phyloP scores from a whole-genome alignment of 2,797 vertebrate genomes.

The Simalia tracyae region DNA sequence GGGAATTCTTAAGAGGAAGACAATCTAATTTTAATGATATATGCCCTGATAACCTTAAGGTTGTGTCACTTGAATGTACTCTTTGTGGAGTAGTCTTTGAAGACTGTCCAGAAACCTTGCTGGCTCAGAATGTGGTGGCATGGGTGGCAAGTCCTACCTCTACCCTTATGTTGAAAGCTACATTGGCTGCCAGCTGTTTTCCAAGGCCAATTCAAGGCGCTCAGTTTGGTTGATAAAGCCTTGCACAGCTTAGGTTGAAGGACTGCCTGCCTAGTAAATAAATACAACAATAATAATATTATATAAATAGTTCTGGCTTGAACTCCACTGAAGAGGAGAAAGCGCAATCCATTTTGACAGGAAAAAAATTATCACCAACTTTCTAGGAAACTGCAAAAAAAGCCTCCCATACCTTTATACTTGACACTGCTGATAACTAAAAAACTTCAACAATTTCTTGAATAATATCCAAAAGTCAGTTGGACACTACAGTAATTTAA shows the following conservation, averaged over 20 bases:
- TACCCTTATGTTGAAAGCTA: neutral
- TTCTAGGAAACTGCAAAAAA: conserved; percentile 17
- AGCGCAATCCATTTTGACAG: neutral
- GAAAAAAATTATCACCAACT: conserved; percentile 15
- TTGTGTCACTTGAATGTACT: neutral
- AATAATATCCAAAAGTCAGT: neutral
- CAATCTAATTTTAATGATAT: neutral
- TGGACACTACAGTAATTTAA: neutral
- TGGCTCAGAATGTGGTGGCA: neutral
- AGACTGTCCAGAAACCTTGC: neutral
- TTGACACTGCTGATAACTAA: conserved; percentile 2
- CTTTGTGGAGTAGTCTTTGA: neutral
- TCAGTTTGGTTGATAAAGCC: no score
- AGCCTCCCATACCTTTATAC: neutral
- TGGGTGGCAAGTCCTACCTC: neutral
- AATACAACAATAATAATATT: neutral
- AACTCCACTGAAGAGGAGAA: neutral
- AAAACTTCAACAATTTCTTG: conserved; percentile 25
- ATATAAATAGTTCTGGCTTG: neutral
- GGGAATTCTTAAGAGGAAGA: neutral
- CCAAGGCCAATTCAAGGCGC: neutral
- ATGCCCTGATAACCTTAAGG: neutral
- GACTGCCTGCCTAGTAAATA: no score
- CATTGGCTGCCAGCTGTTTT: neutral
- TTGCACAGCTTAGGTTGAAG: no score